Evolutionary conservation across 2,888 invertebrate species (phyloP).

Genomic region (Drosophila austrosaltans): DNA sequence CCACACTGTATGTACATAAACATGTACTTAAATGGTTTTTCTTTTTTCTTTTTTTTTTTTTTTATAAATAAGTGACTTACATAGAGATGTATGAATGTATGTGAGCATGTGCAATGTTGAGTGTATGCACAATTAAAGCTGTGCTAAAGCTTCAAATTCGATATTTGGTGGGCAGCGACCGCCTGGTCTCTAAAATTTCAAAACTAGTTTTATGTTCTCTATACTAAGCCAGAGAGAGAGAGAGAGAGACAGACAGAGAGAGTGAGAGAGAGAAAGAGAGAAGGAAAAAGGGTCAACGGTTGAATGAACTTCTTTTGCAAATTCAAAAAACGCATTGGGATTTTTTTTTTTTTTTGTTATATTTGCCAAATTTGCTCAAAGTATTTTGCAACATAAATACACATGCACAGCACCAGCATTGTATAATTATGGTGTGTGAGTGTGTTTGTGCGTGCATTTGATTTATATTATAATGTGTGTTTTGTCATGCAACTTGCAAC

Average conservation of each 20-base stretch:
- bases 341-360: slow-evolving; percentile 33
- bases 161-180: slow-evolving; percentile 42
- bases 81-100: slow-evolving; percentile 8
- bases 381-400: slow-evolving; percentile 47
- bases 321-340: slow-evolving; percentile 50
- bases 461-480: background rate
- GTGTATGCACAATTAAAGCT: slow-evolving; percentile 39
- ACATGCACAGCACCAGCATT: background rate
- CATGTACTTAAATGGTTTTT: slow-evolving; percentile 13
- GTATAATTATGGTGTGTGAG: slow-evolving; percentile 1
- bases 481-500: slow-evolving; percentile 2
- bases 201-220: slow-evolving; percentile 59
- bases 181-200: slow-evolving; percentile 15
- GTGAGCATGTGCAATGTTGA: slow-evolving; percentile 10
- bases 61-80: slow-evolving; percentile 19
- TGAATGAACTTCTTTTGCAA: slow-evolving; percentile 75
- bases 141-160: slow-evolving; percentile 58
- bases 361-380: slow-evolving; percentile 50
- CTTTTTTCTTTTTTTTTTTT: slow-evolving; percentile 5
- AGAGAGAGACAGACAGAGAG: background rate
- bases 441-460: background rate
- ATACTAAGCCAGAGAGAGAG: background rate
- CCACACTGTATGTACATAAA: background rate
- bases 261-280: slow-evolving; percentile 17
- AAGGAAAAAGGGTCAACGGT: slow-evolving; percentile 79